Evolutionary conservation across 1,140 invertebrate genomes (phyloP), one percentile per base, ranked within the genome.

Genomic region (Aricia agestis): DNA sequence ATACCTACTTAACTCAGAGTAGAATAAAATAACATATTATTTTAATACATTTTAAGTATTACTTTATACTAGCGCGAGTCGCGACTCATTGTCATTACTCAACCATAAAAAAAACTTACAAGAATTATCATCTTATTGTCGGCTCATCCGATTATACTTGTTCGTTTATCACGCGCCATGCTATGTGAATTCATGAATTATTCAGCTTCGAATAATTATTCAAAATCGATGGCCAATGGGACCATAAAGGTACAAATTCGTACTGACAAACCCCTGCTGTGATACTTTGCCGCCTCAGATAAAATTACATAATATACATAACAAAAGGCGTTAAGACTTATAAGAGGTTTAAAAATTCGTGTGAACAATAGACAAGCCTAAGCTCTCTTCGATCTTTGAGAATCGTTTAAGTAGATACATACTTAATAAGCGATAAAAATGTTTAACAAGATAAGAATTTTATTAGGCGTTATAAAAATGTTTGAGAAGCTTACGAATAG

Each of bases 241-340:
- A 10, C 10, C 11, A 63, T 18, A 19, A 19, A 19, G 18, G 59
- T 19, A 63, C 59, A 63, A 63, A 63, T 63, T 63, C 59, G 18
- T 63, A 63, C 59, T 25, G 59, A 63, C 59, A 63, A 63, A 63
- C 59, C 59, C 59, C 59, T 9, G 59, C 59, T 63, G 59, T 13
- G 59, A 52, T 52, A 13, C 7, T 9, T 25, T 25, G 18, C 59
- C 18, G 59, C 19, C 18, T 63, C 9, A 63, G 59, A 63, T 63
- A 25, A 25, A 19, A 63, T 63, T 63, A 25, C 19, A 10, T 63
- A 18, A 63, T 63, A 63, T 63, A 63, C 59, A 63, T 63, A 63
- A 63, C 59, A 63, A 63, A 63, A 63, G 59, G 18, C 18, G 18
- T 25, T 19, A 11, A 19, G n/a, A n/a, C n/a, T n/a, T n/a, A n/a